Percentiles rank a stretch among this genome's conserved stretches.
Evolutionary conservation across 2,113 vertebrate genomes (phyloP).

Genomic region (Petromus typicus): DNA sequence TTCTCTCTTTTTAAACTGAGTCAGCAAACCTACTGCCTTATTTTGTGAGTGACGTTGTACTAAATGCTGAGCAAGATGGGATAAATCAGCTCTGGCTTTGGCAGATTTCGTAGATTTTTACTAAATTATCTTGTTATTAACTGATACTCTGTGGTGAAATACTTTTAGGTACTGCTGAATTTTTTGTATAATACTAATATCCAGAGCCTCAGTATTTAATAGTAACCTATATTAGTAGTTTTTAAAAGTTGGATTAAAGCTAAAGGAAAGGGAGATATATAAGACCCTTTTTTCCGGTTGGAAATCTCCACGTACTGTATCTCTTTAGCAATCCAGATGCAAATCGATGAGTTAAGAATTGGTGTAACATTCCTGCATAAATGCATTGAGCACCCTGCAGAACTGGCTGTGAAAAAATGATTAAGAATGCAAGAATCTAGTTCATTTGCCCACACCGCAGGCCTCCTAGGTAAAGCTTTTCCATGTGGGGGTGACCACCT

Average conservation of each 20-base stretch:
- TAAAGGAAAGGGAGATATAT: not conserved
- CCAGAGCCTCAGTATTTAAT: not conserved
- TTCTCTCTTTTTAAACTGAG: not conserved
- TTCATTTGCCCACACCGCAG: slow-evolving; percentile 86
- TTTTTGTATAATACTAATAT: not conserved
- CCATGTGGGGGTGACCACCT: slow-evolving; percentile 48
- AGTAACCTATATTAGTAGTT: not conserved
- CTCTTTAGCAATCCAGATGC: slow-evolving; percentile 64
- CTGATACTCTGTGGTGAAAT: not conserved
- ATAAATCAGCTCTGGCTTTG: not conserved
- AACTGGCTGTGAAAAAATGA: slow-evolving; percentile 81
- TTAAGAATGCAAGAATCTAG: slow-evolving; percentile 82
- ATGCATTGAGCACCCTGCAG: slow-evolving; percentile 59
- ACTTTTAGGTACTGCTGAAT: not conserved
- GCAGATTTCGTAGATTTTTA: not conserved
- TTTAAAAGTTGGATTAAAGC: slow-evolving; percentile 49
- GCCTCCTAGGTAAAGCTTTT: slow-evolving; percentile 67
- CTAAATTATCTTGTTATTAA: not conserved
- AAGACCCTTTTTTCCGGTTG: not conserved
- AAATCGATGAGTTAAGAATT: slow-evolving; percentile 78
- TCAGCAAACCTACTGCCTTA: not conserved
- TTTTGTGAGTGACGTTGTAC: not conserved
- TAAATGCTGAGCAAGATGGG: not conserved
- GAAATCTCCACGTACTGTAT: not conserved
- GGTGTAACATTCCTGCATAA: slow-evolving; percentile 80